Base-by-base conservation (phyloP, 2,888 invertebrate species). In the Abrostola triplasia region DNA sequence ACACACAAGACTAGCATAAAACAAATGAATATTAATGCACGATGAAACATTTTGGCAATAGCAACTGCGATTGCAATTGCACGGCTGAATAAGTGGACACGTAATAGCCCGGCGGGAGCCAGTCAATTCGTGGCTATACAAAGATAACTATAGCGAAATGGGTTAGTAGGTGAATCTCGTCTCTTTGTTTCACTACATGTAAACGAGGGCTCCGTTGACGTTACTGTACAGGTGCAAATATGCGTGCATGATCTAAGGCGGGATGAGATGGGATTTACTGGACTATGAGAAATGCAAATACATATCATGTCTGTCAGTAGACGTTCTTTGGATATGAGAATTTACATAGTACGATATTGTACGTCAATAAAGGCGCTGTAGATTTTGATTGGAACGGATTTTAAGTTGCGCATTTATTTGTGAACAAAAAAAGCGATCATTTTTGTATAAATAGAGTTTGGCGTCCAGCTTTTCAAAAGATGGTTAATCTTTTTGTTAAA, bases 141-240 rank as follows among this genome's bases (percentile, higher is more conserved):
- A 47, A 71, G 64, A 75, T 77, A 75, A 54, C 56, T 67, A 67
- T 53, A 69, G 36, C 61, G 55, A 85, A 80, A 80, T 87, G 77
- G 88, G 86, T 88, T 80, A 88, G 80, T 87, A 77, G 86, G 88
- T 86, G 85, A 87, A 82, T 79, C 81, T 76, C 75, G 58, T 66
- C 80, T 79, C 84, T 84, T 85, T 84, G 82, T 83, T 81, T 62
- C 76, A 71, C 65, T 64, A 72, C 79, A 77, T 80, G 81, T 80
- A 79, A 81, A 79, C 73, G 71, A 72, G 73, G 61, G 73, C 64
- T 24, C 67, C 74, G 76, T 68, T 79, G 74, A 76, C 73, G 74
- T 62, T 77, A 80, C 79, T 79, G 73, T 77, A 73, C 66, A 64
- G 78, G 75, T 80, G 78, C 67, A 75, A 77, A 77, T 77, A 76